These are phyloP conservation scores for Oncorhynchus masou DNA, from an alignment of 2,113 vertebrate genomes.

Conservation along the genomic window DNA sequence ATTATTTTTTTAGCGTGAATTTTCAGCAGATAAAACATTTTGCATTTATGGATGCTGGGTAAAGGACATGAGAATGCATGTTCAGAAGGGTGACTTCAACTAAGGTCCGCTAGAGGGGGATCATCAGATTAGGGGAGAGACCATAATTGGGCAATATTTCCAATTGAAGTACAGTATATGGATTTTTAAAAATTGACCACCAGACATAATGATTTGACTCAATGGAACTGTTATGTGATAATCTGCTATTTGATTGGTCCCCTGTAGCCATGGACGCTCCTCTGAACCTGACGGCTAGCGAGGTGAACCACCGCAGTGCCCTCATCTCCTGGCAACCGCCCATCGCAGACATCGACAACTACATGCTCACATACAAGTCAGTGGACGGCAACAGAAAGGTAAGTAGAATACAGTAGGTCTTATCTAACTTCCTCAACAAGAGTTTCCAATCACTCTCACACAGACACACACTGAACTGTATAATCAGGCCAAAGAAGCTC, in stretches of 20 bases:
- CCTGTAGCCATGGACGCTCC: slow-evolving; percentile 89
- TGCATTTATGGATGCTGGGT: neutral
- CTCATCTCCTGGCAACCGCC: slow-evolving; percentile 94
- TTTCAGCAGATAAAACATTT: neutral
- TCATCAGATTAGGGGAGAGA: no score
- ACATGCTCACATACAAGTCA: slow-evolving; percentile 91
- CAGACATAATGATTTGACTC: neutral
- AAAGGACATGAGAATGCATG: neutral
- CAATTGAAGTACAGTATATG: neutral
- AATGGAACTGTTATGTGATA: neutral
- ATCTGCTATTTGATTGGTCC: neutral
- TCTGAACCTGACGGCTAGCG: slow-evolving; percentile 88
- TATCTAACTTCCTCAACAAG: neutral
- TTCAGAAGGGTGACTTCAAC: no score
- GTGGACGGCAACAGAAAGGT: slow-evolving; percentile 87
- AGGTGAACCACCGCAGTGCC: slow-evolving; percentile 89
- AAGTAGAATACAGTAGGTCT: slow-evolving; percentile 35
- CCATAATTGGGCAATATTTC: no score
- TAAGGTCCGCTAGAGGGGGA: no score
- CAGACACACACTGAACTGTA: neutral
- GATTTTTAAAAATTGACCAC: neutral
- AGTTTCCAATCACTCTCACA: neutral
- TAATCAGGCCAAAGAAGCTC: no score
- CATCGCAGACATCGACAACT: slow-evolving; percentile 88
- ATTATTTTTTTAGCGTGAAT: neutral